Conservation (phyloP, 1,140 invertebrate species). For the Asobara japonica region DNA sequence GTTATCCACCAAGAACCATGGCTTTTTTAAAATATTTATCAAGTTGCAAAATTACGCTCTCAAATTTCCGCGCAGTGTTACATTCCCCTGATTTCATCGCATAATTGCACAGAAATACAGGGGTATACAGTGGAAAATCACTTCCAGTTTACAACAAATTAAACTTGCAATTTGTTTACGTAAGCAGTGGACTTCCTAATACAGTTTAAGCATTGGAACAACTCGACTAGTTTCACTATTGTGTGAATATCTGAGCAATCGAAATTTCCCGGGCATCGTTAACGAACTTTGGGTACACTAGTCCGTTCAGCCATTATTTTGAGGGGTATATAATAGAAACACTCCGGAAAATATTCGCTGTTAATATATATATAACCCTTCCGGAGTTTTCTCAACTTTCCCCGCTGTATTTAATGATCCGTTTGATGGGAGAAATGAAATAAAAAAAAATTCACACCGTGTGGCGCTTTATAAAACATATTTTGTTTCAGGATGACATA, state of each 20-base stretch:
- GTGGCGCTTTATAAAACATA: too few relatives aligned
- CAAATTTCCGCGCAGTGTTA: too few relatives aligned
- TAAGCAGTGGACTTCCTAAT: not conserved
- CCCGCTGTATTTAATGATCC: too few relatives aligned
- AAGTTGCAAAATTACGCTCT: too few relatives aligned
- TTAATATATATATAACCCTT: too few relatives aligned
- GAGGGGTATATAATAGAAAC: not conserved
- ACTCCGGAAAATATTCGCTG: not conserved
- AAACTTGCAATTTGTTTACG: conserved; percentile 31
- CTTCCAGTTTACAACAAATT: conserved; percentile 32
- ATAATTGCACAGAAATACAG: not conserved
- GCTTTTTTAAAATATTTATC: too few relatives aligned
- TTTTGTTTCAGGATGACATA: too few relatives aligned
- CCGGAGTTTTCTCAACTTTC: too few relatives aligned
- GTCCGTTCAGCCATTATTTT: not conserved
- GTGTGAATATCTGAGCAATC: conserved; percentile 18
- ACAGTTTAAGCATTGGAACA: conserved; percentile 4
- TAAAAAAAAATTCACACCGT: too few relatives aligned
- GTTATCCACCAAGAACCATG: too few relatives aligned
- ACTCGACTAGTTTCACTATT: not conserved
- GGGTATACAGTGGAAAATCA: not conserved
- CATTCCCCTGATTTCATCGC: not conserved
- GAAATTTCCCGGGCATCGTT: conserved; percentile 29
- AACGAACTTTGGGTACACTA: conserved; percentile 20
- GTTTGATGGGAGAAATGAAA: too few relatives aligned